Evolutionary conservation across 2,797 vertebrate species (phyloP), one percentile per base, ranked within the genome.

Genomic region (Balearica regulorum): DNA sequence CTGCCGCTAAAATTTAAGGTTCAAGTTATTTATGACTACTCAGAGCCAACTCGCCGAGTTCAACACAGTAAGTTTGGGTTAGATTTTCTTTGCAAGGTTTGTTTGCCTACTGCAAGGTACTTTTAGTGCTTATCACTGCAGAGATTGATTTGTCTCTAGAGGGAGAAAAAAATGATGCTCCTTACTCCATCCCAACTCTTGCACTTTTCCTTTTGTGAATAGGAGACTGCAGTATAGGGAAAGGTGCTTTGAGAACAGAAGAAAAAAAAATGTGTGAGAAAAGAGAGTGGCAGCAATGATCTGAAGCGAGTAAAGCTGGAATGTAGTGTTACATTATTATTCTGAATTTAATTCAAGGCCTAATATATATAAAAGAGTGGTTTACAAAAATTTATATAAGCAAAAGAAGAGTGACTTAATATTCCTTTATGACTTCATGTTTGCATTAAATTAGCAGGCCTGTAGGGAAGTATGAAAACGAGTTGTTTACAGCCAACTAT

Each of bases 41-140:
- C 0, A 0, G 75, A 80, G 66, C 28, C 66, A 39, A 7, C 35
- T 60, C 1, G 1, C 35, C n/a, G 39, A 21, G 18, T 41, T 57
- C 64, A 77, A 60, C 41, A 6, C 66, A 43, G 20, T 70, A n/a
- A 68, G 61, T 93, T 64, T 89, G 89, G 62, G 55, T 80, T 92
- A 79, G 54, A 17, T 73, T 84, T 76, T 84, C 16, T 33, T 54
- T 54, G 64, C 43, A 22, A 68, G 55, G 53, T 78, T 89, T 35
- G 75, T 90, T 91, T 95, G 60, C 72, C 48, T 60, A 1, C 24
- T 83, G 48, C 18, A 68, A 57, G 61, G 7, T 33, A 8, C 21
- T 60, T 82, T 76, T 6, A 17, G 10, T 49, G 44, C 39, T 66
- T 93, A 37, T 41, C 35, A 0, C 62, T 49, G 33, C 17, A 20